phyloP scores from a whole-genome alignment of 2,797 vertebrate genomes.

The Darevskia nairensis region DNA sequence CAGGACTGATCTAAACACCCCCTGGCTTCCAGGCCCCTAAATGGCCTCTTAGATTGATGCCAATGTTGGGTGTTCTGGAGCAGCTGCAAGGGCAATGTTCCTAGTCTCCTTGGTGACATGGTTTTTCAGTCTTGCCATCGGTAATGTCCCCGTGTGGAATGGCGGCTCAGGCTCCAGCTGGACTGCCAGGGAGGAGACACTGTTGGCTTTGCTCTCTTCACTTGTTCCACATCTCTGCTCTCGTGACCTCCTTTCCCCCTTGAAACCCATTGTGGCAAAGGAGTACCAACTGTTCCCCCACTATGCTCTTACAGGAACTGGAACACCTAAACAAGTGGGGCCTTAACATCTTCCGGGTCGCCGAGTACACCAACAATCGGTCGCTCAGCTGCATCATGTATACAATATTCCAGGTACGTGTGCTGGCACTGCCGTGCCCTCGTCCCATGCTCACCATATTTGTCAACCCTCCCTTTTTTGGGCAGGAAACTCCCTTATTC shows the following conservation, averaged over 20 bases:
- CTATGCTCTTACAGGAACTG: slow-evolving; percentile 83
- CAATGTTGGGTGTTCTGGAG: no score
- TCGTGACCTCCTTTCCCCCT: not conserved
- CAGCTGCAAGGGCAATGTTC: not conserved
- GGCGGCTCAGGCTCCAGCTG: not conserved
- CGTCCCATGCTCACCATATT: no score
- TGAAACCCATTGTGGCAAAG: not conserved
- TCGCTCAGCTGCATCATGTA: slow-evolving; percentile 95
- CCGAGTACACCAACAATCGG: slow-evolving; percentile 90
- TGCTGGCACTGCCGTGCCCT: not conserved
- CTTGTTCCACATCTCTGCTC: not conserved
- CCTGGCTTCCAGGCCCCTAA: not conserved
- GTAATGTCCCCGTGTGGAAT: not conserved
- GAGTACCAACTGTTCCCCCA: not conserved
- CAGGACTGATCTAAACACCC: not conserved
- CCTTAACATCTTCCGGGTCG: slow-evolving; percentile 94
- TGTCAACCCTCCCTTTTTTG: no score
- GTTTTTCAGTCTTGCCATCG: not conserved
- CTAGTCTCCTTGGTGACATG: not conserved
- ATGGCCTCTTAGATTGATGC: not conserved
- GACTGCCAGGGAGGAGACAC: not conserved
- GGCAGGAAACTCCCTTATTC: no score
- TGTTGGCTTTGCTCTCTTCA: not conserved
- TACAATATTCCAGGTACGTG: slow-evolving; percentile 89
- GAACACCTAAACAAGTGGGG: slow-evolving; percentile 95